Evolutionary conservation across 2,113 vertebrate species (phyloP).

Genomic region (Notothenia rossii): DNA sequence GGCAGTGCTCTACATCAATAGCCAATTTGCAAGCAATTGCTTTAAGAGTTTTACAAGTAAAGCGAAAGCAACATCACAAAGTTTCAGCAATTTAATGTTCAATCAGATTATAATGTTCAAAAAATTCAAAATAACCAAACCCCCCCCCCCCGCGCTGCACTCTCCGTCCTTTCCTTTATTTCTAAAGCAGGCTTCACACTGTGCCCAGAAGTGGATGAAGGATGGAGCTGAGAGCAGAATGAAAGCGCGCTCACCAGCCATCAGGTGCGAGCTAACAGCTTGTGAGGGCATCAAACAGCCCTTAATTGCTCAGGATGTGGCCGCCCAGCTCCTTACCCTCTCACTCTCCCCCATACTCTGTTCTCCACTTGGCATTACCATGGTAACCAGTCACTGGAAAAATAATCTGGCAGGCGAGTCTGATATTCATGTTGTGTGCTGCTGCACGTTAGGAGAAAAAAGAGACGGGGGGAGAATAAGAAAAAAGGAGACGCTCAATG

Average conservation of each 20-base stretch:
- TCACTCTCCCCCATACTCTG: conserved; percentile 34
- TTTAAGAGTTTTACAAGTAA: conserved; percentile 11
- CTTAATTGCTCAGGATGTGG: conserved; percentile 76
- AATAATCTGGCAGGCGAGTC: conserved; percentile 59
- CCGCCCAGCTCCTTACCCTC: conserved; percentile 51
- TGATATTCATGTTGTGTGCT: conserved; percentile 50
- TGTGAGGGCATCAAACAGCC: conserved; percentile 66
- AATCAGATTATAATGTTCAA: conserved; percentile 48
- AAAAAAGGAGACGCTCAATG: conserved; percentile 13
- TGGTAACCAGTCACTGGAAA: conserved; percentile 66
- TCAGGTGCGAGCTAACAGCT: conserved; percentile 72
- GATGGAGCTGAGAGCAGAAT: conserved; percentile 55
- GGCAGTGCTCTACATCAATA: conserved; percentile 35
- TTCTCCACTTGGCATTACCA: conserved; percentile 69
- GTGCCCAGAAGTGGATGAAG: conserved; percentile 48
- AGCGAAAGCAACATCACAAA: conserved; percentile 23
- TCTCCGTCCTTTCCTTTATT: neutral
- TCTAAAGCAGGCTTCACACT: conserved; percentile 39
- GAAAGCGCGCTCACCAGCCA: conserved; percentile 48
- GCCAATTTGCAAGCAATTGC: conserved; percentile 3
- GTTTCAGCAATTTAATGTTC: conserved; percentile 5
- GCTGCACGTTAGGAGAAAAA: conserved; percentile 33
- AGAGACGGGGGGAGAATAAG: conserved; percentile 7
- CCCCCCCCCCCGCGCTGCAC: neutral
- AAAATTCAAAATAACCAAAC: conserved; percentile 14